Conservation (phyloP, 1,140 invertebrate species). For the Cydia fagiglandana region DNA sequence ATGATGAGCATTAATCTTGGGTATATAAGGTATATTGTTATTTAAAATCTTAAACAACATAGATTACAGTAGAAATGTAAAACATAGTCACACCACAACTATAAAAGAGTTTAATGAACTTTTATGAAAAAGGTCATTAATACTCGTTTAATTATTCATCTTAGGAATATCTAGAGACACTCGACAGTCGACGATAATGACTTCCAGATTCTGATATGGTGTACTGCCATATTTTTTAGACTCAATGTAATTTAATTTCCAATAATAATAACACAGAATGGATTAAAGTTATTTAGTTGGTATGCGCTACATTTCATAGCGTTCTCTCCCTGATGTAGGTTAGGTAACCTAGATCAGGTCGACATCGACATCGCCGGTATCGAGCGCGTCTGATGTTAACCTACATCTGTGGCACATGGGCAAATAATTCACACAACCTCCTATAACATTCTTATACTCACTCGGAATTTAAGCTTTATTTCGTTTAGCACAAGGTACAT, state of each 20-base stretch:
- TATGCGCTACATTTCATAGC: conserved; percentile 77
- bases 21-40: too few species aligned
- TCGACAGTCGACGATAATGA: too few species aligned
- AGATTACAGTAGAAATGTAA: too few species aligned
- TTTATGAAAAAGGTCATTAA: too few species aligned
- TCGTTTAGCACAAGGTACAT: background rate
- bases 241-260: conserved; percentile 22
- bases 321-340: conserved; percentile 79
- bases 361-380: conserved; percentile 69
- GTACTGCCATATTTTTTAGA: too few species aligned
- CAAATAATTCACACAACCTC: conserved; percentile 8
- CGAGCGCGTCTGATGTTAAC: conserved; percentile 77
- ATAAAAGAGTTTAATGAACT: too few species aligned
- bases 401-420: conserved; percentile 69
- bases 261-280: conserved; percentile 52
- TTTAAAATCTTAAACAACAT: too few species aligned
- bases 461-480: conserved; percentile 28
- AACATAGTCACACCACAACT: too few species aligned
- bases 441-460: background rate
- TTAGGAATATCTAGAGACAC: too few species aligned
- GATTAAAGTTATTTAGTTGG: conserved; percentile 68
- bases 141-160: too few species aligned
- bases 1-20: too few species aligned
- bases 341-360: conserved; percentile 61
- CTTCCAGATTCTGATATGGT: too few species aligned